Base-by-base conservation (phyloP, 2,797 vertebrate genomes). In the Thamnophis elegans region DNA sequence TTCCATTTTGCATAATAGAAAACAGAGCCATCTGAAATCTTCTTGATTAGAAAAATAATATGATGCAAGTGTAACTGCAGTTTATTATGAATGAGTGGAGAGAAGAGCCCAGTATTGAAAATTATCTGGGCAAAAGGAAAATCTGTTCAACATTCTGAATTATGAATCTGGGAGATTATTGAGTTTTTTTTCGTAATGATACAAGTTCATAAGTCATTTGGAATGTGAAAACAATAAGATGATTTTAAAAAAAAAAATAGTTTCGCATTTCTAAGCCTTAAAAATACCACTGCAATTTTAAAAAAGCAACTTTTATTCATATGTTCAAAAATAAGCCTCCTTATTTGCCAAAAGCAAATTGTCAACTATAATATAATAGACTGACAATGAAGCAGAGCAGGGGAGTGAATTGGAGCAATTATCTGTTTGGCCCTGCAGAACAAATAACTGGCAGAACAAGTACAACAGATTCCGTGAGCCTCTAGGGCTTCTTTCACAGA, bases 11-110 rank as follows among this genome's bases (percentile, higher is more conserved):
- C 95, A 96, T 97, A 96, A 97, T 96, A 93, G 94, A 93, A 97
- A 96, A 95, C 89, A 90, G 88, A 94, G 93, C 93, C 94, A 97
- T 94, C 93, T 97, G 95, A 96, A 96, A 97, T 97, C 96, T 97
- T 88, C 95, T 97, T 97, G 97, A 97, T 97, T 97, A 97, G 96
- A 97, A 97, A 97, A 97, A 97, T 97, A 97, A 97, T 97, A 95
- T 95, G 95, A 96, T 97, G 95, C 96, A 97, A 97, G 97, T 97
- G 94, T 96, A 98, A 97, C 97, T 97, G 96, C 91, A 97, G 95
- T 97, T 98, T 97, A 97, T 96, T 97, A 94, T 96, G 96, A 94
- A 94, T 96, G 93, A 94, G 92, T 92, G 90, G 93, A 96, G 92
- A 96, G 94, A 94, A 51, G 96, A 96, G 95, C 88, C 94, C 87